These are phyloP conservation scores for Eudasyphora cyanicolor DNA, from an alignment of 2,888 invertebrate species.

Conservation along the genomic window DNA sequence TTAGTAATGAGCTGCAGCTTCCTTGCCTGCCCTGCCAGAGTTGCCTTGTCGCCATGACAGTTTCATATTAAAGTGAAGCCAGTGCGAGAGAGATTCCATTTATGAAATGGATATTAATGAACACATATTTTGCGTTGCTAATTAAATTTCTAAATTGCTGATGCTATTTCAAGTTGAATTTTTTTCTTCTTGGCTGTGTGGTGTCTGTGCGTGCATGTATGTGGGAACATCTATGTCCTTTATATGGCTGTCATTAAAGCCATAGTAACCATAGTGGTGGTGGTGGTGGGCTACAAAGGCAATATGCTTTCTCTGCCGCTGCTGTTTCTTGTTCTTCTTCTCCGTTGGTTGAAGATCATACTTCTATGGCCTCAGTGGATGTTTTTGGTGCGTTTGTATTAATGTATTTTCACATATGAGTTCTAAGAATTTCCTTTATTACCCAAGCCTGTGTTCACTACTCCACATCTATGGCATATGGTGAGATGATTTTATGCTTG, in stretches of 20 bases:
- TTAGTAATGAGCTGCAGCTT: neutral
- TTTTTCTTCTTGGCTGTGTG: too few relatives aligned
- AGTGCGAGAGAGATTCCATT: constrained; percentile 25
- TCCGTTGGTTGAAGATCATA: constrained; percentile 67
- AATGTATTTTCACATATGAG: constrained; percentile 42
- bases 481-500: constrained; percentile 51
- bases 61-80: constrained; percentile 43
- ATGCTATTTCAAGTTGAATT: constrained; percentile 27
- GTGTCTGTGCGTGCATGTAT: neutral
- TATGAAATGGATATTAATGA: constrained; percentile 51
- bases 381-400: constrained; percentile 37
- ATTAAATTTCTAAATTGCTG: constrained; percentile 66
- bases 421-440: constrained; percentile 50
- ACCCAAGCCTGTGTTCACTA: constrained; percentile 6
- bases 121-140: constrained; percentile 67
- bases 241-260: constrained; percentile 59
- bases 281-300: too few relatives aligned
- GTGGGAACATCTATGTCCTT: constrained; percentile 36
- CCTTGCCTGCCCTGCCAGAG: neutral
- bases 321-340: neutral
- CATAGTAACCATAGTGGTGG: constrained; percentile 57
- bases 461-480: constrained; percentile 40
- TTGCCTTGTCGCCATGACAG: constrained; percentile 35
- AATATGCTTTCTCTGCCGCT: constrained; percentile 67
- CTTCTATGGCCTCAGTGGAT: constrained; percentile 13